Evolutionary conservation across 2,888 invertebrate species (phyloP).

Genomic region (Andrena minutula): DNA sequence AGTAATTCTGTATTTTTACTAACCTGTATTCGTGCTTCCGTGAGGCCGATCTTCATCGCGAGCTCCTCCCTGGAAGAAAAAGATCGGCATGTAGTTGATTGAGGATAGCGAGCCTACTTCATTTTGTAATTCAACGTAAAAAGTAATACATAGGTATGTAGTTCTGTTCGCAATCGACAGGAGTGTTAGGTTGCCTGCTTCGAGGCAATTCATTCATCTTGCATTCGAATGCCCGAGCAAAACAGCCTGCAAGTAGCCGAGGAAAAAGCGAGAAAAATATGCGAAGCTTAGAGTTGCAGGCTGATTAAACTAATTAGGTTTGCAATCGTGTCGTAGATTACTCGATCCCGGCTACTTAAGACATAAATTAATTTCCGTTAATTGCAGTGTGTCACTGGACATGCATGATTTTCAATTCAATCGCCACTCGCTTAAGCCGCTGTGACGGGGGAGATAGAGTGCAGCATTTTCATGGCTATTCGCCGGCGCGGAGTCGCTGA

Average conservation of each 20-base stretch:
- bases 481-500: slow-evolving; percentile 39
- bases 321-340: slow-evolving; percentile 47
- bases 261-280: slow-evolving; percentile 7
- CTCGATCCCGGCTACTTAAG: slow-evolving; percentile 37
- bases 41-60: slow-evolving; percentile 97
- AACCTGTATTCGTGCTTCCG: slow-evolving; percentile 98
- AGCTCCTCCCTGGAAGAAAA: slow-evolving; percentile 93
- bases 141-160: neutral
- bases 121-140: neutral
- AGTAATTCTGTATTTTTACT: slow-evolving; percentile 75
- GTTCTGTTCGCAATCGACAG: no score
- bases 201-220: slow-evolving; percentile 11
- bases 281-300: slow-evolving; percentile 28
- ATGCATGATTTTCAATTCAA: slow-evolving; percentile 60
- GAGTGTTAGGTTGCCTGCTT: neutral
- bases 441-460: slow-evolving; percentile 43
- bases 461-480: slow-evolving; percentile 45
- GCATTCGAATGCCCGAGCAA: slow-evolving; percentile 53
- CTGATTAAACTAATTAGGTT: slow-evolving; percentile 66
- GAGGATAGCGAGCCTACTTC: neutral
- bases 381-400: slow-evolving; percentile 58
- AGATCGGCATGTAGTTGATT: slow-evolving; percentile 1
- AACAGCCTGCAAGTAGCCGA: slow-evolving; percentile 31
- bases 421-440: slow-evolving; percentile 49
- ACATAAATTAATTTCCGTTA: slow-evolving; percentile 49